A percentile compares a stretch with the other conserved stretches of the same genome.
phyloP scores from a whole-genome alignment of 2,888 invertebrate species.

The Neuroscelio doddi region DNA sequence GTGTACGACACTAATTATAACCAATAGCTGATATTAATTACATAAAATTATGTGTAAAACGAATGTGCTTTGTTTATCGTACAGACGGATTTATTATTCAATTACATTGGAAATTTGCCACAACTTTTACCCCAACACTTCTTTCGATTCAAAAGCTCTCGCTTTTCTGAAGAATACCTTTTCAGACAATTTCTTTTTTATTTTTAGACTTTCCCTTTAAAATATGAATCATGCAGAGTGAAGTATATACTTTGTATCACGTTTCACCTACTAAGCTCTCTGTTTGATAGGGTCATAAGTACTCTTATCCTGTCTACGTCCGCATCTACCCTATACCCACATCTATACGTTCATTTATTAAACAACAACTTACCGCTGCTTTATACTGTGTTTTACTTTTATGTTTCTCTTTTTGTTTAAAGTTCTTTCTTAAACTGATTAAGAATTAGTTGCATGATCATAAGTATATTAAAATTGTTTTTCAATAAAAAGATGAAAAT shows the following conservation, averaged over 20 bases:
- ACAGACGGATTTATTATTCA: no score
- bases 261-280: conserved; percentile 34
- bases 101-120: no score
- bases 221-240: conserved; percentile 33
- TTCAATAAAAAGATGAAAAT: no score
- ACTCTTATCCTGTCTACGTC: conserved; percentile 30
- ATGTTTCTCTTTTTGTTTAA: neutral
- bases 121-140: no score
- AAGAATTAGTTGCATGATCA: neutral
- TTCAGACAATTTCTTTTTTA: neutral
- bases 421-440: neutral
- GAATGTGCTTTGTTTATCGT: no score
- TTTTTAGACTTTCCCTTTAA: conserved; percentile 17
- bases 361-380: conserved; percentile 16
- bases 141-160: no score
- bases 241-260: conserved; percentile 34
- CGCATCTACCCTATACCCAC: conserved; percentile 14
- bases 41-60: no score
- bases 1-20: neutral
- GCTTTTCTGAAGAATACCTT: neutral
- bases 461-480: no score
- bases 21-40: no score
- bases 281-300: conserved; percentile 34
- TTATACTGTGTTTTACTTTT: neutral
- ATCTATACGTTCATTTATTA: conserved; percentile 31